A percentile compares a stretch with the other conserved stretches of the same genome.
Conservation (phyloP, 1,140 invertebrate species). For the Sinonovacula constricta region DNA sequence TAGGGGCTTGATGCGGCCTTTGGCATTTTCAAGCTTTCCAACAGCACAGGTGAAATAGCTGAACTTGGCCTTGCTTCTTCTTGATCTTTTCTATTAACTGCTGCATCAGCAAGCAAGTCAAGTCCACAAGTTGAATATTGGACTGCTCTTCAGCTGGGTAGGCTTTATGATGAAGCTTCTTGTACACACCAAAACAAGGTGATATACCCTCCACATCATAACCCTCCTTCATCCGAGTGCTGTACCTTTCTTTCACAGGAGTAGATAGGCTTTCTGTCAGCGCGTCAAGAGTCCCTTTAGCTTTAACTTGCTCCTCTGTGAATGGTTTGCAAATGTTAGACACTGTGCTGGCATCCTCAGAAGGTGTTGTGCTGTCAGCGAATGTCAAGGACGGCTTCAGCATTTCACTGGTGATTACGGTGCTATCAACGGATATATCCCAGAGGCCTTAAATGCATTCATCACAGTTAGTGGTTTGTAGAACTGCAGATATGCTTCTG, state of each 20-base stretch:
- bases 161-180: too few species aligned
- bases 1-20: not conserved
- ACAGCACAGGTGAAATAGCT: too few species aligned
- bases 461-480: conserved; percentile 53
- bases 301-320: not conserved
- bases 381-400: too few species aligned
- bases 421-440: conserved; percentile 37
- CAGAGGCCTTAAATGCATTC: conserved; percentile 30
- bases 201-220: conserved; percentile 41
- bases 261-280: conserved; percentile 19
- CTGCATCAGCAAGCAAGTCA: too few species aligned
- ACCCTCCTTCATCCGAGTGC: not conserved
- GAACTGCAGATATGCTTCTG: conserved; percentile 42
- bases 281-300: conserved; percentile 16
- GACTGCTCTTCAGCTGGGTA: too few species aligned
- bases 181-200: conserved; percentile 49
- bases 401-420: too few species aligned
- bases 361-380: too few species aligned
- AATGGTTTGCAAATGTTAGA: not conserved
- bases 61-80: too few species aligned
- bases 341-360: too few species aligned
- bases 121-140: too few species aligned
- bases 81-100: too few species aligned
- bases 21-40: too few species aligned
- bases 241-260: conserved; percentile 16